Evolutionary conservation across 2,113 vertebrate genomes (phyloP).

Genomic region (Willisornis vidua): DNA sequence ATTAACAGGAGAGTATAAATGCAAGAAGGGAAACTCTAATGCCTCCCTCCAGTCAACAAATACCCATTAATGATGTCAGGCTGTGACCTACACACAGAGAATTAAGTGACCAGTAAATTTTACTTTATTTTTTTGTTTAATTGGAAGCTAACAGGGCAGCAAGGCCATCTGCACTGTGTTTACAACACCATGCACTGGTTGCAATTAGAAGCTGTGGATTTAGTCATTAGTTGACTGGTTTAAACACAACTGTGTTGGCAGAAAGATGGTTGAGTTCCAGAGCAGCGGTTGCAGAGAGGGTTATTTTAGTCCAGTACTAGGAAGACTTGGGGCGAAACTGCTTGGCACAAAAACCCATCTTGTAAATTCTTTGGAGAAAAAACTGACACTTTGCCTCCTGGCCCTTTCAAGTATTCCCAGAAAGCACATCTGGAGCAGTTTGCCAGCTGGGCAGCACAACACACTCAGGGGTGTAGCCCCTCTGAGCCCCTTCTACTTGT

Average conservation of each 20-base stretch:
- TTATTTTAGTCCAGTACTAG: background rate
- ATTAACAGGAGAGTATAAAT: background rate
- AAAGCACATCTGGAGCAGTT: background rate
- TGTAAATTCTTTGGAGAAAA: background rate
- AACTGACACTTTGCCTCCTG: background rate
- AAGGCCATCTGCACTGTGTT: conserved; percentile 48
- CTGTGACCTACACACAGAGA: background rate
- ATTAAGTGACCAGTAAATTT: conserved; percentile 3
- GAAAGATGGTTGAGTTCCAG: background rate
- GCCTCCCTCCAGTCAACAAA: background rate
- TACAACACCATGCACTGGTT: conserved; percentile 5
- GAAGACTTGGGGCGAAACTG: background rate
- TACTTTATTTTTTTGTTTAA: background rate
- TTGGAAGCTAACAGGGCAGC: background rate
- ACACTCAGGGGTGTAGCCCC: background rate
- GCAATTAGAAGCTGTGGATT: conserved; percentile 45
- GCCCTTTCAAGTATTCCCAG: background rate
- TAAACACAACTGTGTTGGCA: conserved; percentile 5
- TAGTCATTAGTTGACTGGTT: conserved; percentile 21
- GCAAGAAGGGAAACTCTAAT: background rate
- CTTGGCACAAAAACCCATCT: background rate
- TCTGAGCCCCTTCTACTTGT: background rate
- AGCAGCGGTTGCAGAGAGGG: background rate
- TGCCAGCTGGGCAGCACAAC: background rate
- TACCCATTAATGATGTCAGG: background rate